Conservation (phyloP, 2,113 vertebrate genomes). For the Cephalopholis sonnerati region DNA sequence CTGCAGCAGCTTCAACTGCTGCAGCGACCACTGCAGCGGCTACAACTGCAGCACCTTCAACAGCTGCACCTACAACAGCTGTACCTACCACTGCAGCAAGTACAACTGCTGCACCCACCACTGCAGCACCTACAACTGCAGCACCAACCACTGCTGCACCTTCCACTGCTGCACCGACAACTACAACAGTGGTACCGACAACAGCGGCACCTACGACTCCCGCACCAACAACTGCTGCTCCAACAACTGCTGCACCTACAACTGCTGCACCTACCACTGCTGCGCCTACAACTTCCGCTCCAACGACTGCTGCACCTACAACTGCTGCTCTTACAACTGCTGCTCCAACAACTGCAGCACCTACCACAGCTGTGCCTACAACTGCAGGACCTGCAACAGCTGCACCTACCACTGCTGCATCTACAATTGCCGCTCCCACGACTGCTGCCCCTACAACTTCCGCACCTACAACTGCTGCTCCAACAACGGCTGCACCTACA, state of each 20-base stretch:
- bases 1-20: no score
- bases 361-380: background rate
- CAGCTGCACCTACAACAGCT: no score
- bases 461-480: background rate
- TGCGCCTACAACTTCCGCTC: rapidly evolving
- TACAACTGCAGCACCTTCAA: no score
- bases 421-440: background rate
- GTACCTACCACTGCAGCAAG: no score
- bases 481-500: background rate
- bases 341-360: background rate
- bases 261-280: background rate
- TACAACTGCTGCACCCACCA: no score
- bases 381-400: background rate
- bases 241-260: background rate
- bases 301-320: background rate
- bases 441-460: background rate
- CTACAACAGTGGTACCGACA: no score
- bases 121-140: no score
- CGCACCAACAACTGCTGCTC: no score
- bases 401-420: background rate
- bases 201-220: no score
- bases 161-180: no score
- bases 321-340: background rate
- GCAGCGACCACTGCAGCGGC: no score
- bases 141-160: no score